phyloP scores from a whole-genome alignment of 2,888 invertebrate species.

The Elegia similella region DNA sequence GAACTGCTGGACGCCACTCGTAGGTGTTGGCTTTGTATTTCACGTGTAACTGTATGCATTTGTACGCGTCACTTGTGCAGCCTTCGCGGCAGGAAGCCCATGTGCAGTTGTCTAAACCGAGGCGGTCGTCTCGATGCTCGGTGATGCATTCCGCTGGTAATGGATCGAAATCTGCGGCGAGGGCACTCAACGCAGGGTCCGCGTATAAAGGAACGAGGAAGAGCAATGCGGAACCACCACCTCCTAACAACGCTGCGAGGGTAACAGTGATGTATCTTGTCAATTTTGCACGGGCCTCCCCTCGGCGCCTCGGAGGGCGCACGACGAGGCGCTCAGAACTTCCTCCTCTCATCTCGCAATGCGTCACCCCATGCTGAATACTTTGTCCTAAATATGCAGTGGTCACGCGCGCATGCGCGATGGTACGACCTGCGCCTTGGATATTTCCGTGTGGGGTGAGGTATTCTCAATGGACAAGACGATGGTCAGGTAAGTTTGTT shows the following conservation, averaged over 20 bases:
- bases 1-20: conserved; percentile 82
- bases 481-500: neutral
- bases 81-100: conserved; percentile 92
- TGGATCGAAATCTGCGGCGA: conserved; percentile 88
- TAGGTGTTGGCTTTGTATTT: conserved; percentile 77
- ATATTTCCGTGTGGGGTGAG: conserved; percentile 10
- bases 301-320: conserved; percentile 60
- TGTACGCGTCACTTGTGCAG: conserved; percentile 89
- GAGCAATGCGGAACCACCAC: conserved; percentile 71
- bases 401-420: conserved; percentile 44
- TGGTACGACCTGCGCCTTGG: conserved; percentile 48
- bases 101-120: conserved; percentile 89
- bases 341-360: conserved; percentile 73
- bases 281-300: conserved; percentile 66
- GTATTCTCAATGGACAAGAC: conserved; percentile 2
- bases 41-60: conserved; percentile 85
- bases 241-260: conserved; percentile 67
- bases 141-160: conserved; percentile 88
- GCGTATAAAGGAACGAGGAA: conserved; percentile 77
- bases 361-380: conserved; percentile 72
- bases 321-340: conserved; percentile 73
- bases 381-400: conserved; percentile 45
- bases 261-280: conserved; percentile 71
- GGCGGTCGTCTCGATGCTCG: conserved; percentile 85
- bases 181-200: conserved; percentile 79